These are phyloP conservation scores for Carassius carassius DNA, from an alignment of 2,113 vertebrate genomes.

Conservation along the genomic window DNA sequence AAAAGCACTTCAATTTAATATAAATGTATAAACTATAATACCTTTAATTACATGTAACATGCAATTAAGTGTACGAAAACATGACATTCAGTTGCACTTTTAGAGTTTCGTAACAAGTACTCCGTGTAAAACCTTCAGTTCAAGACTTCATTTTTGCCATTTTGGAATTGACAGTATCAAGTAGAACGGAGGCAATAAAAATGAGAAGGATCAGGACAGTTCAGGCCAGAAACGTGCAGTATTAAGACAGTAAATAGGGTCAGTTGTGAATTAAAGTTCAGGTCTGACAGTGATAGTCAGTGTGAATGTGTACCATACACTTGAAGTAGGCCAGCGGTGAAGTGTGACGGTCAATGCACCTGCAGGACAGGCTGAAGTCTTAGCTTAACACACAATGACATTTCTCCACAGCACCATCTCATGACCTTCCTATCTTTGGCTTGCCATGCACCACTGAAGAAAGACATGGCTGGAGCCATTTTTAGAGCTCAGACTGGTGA, in stretches of 20 bases:
- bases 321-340: constrained; percentile 5
- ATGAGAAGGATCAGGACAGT: neutral
- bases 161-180: neutral
- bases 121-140: too few species aligned
- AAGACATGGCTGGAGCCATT: constrained; percentile 67
- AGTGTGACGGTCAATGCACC: constrained; percentile 18
- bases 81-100: too few species aligned
- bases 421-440: constrained; percentile 75
- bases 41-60: too few species aligned
- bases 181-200: neutral
- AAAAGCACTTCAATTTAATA: too few species aligned
- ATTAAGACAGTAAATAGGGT: neutral
- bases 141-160: neutral
- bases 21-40: too few species aligned
- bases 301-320: too few species aligned
- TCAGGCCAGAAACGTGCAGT: neutral
- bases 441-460: constrained; percentile 49
- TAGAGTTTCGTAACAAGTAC: too few species aligned
- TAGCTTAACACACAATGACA: constrained; percentile 52
- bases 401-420: constrained; percentile 55
- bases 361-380: constrained; percentile 43
- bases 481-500: constrained; percentile 71
- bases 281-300: neutral
- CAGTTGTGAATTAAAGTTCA: neutral
- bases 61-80: too few species aligned